These are phyloP conservation scores for Catalaphyllia jardinei DNA, from an alignment of 64 coral and sea anemone genomes.

Conservation along the genomic window DNA sequence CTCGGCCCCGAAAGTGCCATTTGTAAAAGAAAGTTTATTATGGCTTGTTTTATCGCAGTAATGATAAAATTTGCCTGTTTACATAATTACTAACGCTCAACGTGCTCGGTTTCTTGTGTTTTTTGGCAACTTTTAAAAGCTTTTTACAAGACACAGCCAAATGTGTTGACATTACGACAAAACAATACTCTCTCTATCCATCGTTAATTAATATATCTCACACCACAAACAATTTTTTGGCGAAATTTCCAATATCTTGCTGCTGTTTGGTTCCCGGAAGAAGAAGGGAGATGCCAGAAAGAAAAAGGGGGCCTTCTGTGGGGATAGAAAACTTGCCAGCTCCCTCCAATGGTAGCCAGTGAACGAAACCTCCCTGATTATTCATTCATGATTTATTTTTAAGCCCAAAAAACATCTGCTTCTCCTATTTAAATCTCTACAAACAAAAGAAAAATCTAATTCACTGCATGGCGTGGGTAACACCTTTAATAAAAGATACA, in stretches of 20 bases:
- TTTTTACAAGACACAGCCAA: conserved; percentile 80
- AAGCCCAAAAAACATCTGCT: conserved; percentile 99
- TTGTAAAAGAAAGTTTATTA: conserved; percentile 14
- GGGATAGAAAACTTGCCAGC: conserved; percentile 26
- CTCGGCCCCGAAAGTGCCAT: background rate
- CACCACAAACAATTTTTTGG: conserved; percentile 84
- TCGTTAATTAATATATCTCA: conserved; percentile 98
- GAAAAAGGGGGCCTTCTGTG: background rate
- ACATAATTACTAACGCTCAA: conserved; percentile 65
- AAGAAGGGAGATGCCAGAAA: conserved; percentile 11
- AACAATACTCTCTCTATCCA: conserved; percentile 93
- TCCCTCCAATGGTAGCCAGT: conserved; percentile 1
- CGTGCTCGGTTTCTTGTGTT: conserved; percentile 77
- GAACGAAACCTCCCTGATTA: conserved; percentile 81
- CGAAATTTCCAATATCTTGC: conserved; percentile 50
- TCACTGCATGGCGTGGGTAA: conserved; percentile 96
- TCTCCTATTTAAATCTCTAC: conserved; percentile 99
- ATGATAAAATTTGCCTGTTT: conserved; percentile 63
- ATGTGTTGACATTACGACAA: conserved; percentile 98
- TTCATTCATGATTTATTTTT: conserved; percentile 99
- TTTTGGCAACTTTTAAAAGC: conserved; percentile 79
- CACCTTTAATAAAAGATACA: conserved; percentile 85
- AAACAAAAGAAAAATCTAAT: conserved; percentile 99
- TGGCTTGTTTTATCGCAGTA: conserved; percentile 31
- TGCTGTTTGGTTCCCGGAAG: conserved; percentile 32